Evolutionary conservation across 2,797 vertebrate genomes (phyloP).

Genomic region (Loris lydekkerianus): DNA sequence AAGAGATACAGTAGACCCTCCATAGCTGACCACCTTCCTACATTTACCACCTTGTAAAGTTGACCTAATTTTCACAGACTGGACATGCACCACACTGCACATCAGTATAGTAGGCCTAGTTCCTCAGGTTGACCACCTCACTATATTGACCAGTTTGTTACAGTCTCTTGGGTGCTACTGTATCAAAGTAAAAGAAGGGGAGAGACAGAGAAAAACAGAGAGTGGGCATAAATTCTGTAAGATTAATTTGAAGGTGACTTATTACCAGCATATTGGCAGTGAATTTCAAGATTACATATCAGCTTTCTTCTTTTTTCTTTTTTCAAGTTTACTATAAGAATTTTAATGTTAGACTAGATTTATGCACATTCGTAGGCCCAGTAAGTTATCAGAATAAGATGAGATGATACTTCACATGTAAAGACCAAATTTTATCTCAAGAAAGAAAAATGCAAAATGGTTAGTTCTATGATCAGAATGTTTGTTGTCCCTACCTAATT

Average conservation of each 20-base stretch:
- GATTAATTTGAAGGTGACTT: background rate
- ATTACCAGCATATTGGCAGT: background rate
- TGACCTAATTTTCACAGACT: no score
- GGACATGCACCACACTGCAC: no score
- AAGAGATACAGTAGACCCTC: no score
- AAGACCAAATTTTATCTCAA: background rate
- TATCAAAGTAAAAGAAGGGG: no score
- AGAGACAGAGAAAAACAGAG: background rate
- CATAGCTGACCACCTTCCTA: no score
- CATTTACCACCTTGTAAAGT: no score
- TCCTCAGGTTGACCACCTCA: no score
- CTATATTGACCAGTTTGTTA: no score
- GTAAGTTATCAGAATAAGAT: background rate
- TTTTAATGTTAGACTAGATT: background rate
- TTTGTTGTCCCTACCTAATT: background rate
- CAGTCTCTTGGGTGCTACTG: no score
- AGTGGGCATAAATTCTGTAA: background rate
- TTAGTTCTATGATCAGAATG: background rate
- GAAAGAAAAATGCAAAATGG: background rate
- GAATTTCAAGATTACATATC: background rate
- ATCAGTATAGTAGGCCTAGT: no score
- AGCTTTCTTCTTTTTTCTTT: background rate
- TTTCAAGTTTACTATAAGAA: background rate
- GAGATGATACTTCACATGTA: background rate
- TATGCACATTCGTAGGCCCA: background rate